Conservation (phyloP, 2,888 invertebrate genomes). For the Danaus chrysippus region DNA sequence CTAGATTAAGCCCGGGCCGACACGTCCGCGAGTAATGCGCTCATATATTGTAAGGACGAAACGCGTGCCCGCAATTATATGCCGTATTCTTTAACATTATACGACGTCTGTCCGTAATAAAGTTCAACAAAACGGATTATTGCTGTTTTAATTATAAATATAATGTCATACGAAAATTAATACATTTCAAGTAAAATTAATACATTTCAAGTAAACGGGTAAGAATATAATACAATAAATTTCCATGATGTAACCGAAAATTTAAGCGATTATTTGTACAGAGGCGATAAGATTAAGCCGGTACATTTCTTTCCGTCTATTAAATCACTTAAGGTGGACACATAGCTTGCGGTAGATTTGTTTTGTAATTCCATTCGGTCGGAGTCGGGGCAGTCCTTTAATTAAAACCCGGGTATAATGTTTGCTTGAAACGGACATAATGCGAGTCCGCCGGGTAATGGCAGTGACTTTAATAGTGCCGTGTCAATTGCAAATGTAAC, state of each 20-base stretch:
- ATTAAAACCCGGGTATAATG: conserved; percentile 76
- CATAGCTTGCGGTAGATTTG: conserved; percentile 76
- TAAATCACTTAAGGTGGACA: conserved; percentile 80
- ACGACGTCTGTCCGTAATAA: conserved; percentile 26
- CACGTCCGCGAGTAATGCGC: conserved; percentile 76
- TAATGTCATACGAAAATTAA: background rate
- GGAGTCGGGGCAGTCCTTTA: conserved; percentile 65
- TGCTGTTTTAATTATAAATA: conserved; percentile 10
- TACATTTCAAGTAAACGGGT: no score
- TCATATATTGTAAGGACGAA: conserved; percentile 72
- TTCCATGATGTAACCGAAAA: conserved; percentile 23
- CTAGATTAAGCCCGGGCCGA: conserved; percentile 71
- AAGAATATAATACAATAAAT: conserved; percentile 19
- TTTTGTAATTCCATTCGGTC: conserved; percentile 76
- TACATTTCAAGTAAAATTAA: conserved; percentile 6
- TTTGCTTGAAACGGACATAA: conserved; percentile 72
- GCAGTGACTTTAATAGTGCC: conserved; percentile 69
- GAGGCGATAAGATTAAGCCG: conserved; percentile 60
- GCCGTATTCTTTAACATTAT: conserved; percentile 37
- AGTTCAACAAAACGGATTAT: conserved; percentile 17
- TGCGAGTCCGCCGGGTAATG: conserved; percentile 73
- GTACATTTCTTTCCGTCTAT: conserved; percentile 76
- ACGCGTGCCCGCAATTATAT: conserved; percentile 71
- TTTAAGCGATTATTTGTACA: conserved; percentile 35
- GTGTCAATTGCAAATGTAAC: conserved; percentile 64